Conservation (phyloP, 2,113 vertebrate species). For the Protobothrops mucrosquamatus region DNA sequence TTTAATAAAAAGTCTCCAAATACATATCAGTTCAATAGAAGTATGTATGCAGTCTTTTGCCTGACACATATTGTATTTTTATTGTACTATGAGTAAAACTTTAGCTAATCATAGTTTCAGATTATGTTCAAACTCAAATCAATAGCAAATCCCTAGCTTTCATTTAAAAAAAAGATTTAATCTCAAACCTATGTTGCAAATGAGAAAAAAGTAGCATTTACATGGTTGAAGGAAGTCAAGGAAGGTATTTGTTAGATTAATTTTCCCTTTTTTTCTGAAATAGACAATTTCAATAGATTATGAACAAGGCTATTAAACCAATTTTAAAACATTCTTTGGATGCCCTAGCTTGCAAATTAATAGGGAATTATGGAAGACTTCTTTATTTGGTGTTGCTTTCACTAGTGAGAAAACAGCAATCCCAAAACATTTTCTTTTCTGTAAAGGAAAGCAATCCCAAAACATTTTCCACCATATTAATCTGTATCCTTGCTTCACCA, state of each 20-base stretch:
- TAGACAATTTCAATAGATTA: background rate
- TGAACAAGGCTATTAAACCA: background rate
- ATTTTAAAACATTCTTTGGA: background rate
- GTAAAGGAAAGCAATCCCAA: conserved; percentile 30
- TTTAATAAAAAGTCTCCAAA: background rate
- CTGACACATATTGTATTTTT: background rate
- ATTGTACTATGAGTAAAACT: background rate
- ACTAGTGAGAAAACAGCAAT: conserved; percentile 44
- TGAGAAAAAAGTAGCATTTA: background rate
- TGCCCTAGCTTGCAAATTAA: background rate
- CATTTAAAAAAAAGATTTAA: background rate
- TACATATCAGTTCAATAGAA: background rate
- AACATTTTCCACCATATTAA: conserved; percentile 28
- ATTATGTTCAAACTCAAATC: background rate
- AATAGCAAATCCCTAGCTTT: background rate
- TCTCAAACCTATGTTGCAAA: background rate
- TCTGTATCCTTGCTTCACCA: conserved; percentile 8
- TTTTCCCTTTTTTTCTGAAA: background rate
- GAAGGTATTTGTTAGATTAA: background rate
- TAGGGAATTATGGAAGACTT: background rate
- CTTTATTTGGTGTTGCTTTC: background rate
- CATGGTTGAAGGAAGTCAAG: background rate
- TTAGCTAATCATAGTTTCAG: background rate
- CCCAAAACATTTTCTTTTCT: conserved; percentile 18
- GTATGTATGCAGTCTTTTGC: background rate